These are phyloP conservation scores for Phalanger gymnotis DNA, from an alignment of 2,797 vertebrate genomes.

Conservation along the genomic window DNA sequence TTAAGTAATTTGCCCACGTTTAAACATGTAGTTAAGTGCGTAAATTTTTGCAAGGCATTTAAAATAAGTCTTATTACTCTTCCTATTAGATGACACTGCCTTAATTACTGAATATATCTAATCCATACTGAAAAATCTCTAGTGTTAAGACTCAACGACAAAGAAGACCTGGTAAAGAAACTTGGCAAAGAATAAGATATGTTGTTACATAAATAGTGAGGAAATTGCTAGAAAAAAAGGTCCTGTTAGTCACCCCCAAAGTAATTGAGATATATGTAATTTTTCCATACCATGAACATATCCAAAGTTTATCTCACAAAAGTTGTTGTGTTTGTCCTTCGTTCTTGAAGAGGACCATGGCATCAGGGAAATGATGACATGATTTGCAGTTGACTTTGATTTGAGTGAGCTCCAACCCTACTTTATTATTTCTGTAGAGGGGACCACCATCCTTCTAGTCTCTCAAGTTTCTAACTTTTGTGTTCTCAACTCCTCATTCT, in stretches of 20 bases:
- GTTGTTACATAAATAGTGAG: background rate
- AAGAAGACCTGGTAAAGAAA: background rate
- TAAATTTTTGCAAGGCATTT: background rate
- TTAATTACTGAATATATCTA: background rate
- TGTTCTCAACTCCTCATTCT: background rate
- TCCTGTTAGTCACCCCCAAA: background rate
- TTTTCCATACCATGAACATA: background rate
- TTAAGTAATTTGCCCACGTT: background rate
- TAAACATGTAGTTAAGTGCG: background rate
- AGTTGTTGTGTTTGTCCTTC: too few relatives aligned
- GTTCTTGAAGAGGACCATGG: too few relatives aligned
- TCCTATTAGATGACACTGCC: background rate
- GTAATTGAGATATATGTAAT: background rate
- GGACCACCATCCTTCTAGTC: background rate
- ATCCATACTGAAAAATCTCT: background rate
- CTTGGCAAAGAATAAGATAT: background rate
- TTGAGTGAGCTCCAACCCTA: too few relatives aligned
- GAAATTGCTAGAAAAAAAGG: background rate
- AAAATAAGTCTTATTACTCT: background rate
- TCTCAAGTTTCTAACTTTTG: background rate
- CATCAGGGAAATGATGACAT: too few relatives aligned
- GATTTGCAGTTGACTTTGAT: too few relatives aligned
- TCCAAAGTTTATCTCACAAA: background rate
- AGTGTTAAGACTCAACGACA: background rate
- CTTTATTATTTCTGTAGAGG: background rate